Percentiles rank a stretch among this genome's conserved stretches.
phyloP scores from a whole-genome alignment of 2,113 vertebrate species.

The Bos javanicus region DNA sequence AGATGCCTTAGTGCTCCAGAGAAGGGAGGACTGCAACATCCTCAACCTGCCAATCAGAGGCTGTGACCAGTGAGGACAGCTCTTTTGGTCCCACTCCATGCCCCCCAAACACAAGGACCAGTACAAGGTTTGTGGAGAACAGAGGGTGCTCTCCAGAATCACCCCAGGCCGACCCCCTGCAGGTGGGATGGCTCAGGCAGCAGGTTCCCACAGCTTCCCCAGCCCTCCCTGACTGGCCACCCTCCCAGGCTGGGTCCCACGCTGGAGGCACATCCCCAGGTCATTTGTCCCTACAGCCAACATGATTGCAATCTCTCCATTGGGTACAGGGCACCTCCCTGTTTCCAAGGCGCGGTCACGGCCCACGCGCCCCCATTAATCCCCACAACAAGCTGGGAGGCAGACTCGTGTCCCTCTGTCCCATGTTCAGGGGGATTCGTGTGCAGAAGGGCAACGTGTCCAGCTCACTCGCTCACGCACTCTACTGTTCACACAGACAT shows the following conservation, averaged over 20 bases:
- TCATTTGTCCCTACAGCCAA: background rate
- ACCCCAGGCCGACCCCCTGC: background rate
- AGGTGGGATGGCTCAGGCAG: background rate
- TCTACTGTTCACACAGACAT: background rate
- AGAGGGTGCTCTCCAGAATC: background rate
- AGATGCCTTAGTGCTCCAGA: background rate
- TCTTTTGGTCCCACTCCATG: background rate
- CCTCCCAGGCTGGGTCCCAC: background rate
- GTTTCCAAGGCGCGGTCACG: background rate
- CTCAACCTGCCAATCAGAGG: background rate
- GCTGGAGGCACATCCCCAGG: background rate
- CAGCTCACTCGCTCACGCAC: background rate
- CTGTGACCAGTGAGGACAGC: background rate
- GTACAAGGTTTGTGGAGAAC: background rate
- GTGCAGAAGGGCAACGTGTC: background rate
- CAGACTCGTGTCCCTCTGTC: background rate
- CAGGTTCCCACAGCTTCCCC: background rate
- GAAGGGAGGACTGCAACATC: background rate
- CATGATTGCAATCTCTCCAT: background rate
- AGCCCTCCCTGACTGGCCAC: background rate
- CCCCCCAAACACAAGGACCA: background rate
- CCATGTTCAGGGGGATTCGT: background rate
- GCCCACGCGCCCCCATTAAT: background rate
- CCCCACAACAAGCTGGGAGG: background rate
- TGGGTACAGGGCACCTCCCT: background rate